phyloP scores from a whole-genome alignment of 2,797 vertebrate genomes.

The Chrosomus eos region DNA sequence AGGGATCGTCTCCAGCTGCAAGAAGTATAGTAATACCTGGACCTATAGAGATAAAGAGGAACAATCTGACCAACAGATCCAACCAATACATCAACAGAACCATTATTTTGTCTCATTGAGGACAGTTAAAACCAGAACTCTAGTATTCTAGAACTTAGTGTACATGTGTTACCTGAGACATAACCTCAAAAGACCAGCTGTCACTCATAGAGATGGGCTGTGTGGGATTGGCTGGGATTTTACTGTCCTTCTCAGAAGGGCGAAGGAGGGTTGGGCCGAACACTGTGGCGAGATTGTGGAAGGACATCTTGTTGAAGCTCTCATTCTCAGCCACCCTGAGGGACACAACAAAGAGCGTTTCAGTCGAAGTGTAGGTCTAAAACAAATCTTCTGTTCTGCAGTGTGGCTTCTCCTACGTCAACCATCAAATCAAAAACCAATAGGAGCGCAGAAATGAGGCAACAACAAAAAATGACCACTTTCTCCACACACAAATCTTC shows the following conservation, averaged over 20 bases:
- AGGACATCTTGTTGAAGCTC: slow-evolving; percentile 95
- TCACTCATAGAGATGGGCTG: slow-evolving; percentile 97
- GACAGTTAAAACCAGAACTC: background rate
- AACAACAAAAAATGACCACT: background rate
- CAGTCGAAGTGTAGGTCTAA: background rate
- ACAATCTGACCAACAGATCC: background rate
- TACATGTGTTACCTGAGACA: slow-evolving; percentile 89
- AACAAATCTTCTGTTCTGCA: background rate
- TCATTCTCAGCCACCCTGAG: slow-evolving; percentile 95
- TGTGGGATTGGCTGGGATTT: slow-evolving; percentile 91
- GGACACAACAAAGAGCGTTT: background rate
- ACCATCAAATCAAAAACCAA: background rate
- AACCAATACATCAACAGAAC: background rate
- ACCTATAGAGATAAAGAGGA: slow-evolving; percentile 77
- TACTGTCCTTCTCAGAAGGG: slow-evolving; percentile 96
- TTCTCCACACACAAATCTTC: background rate
- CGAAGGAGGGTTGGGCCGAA: slow-evolving; percentile 96
- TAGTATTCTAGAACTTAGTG: background rate
- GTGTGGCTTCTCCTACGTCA: background rate
- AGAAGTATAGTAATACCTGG: slow-evolving; percentile 96
- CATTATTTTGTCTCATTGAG: background rate
- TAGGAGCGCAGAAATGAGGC: too few relatives aligned
- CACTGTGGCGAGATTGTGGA: slow-evolving; percentile 98
- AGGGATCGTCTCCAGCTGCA: slow-evolving; percentile 95
- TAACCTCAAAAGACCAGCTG: slow-evolving; percentile 98